Percentiles rank a stretch among this genome's conserved stretches.
These are phyloP conservation scores for Venustoraphidia nigricollis DNA, from an alignment of 2,888 invertebrate genomes.

Conservation along the genomic window DNA sequence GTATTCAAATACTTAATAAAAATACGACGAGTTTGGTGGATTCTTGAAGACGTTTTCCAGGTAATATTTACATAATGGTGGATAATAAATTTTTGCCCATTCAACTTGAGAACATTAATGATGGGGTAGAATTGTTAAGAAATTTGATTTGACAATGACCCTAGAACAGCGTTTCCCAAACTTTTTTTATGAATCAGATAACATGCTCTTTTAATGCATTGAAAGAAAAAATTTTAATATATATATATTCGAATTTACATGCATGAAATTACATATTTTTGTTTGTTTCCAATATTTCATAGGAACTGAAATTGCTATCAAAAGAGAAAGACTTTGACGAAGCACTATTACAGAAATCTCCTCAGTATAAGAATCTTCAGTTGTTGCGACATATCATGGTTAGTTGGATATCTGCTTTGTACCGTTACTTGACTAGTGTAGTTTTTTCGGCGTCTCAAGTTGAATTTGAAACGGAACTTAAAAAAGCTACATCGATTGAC, in stretches of 20 bases:
- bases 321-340: slow-evolving; percentile 30
- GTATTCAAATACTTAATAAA: slow-evolving; percentile 64
- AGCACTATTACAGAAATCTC: slow-evolving; percentile 34
- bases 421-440: slow-evolving; percentile 63
- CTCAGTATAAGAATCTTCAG: slow-evolving; percentile 56
- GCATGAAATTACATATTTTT: neutral
- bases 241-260: slow-evolving; percentile 1
- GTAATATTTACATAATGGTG: slow-evolving; percentile 20
- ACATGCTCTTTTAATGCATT: too few relatives aligned
- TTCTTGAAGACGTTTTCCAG: slow-evolving; percentile 53
- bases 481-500: slow-evolving; percentile 49
- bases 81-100: too few relatives aligned
- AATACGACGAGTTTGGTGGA: slow-evolving; percentile 60
- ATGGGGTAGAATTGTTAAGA: too few relatives aligned
- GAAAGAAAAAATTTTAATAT: too few relatives aligned
- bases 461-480: slow-evolving; percentile 51
- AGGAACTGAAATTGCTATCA: slow-evolving; percentile 43
- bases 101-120: too few relatives aligned
- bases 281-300: slow-evolving; percentile 16
- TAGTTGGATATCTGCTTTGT: slow-evolving; percentile 56
- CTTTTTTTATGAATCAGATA: too few relatives aligned
- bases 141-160: too few relatives aligned
- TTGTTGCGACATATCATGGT: slow-evolving; percentile 59
- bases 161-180: too few relatives aligned
- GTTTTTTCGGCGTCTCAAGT: slow-evolving; percentile 62